These are phyloP conservation scores for Idaea straminata DNA, from an alignment of 2,888 invertebrate species.

Conservation along the genomic window DNA sequence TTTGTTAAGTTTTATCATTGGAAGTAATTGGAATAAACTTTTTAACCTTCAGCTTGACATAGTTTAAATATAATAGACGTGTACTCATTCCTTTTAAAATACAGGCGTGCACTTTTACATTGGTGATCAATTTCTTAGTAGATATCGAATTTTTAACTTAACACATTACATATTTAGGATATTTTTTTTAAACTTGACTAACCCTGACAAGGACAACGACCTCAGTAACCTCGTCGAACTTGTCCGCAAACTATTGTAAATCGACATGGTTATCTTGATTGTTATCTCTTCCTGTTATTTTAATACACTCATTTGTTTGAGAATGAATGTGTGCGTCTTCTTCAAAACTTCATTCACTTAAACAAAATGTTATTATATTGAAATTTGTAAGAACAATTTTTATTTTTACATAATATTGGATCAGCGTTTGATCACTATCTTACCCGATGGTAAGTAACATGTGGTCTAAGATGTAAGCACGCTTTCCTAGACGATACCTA, in stretches of 20 bases:
- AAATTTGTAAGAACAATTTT: too few species aligned
- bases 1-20: conserved; percentile 4
- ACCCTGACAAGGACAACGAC: neutral
- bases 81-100: too few species aligned
- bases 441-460: too few species aligned
- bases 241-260: neutral
- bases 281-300: neutral
- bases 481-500: too few species aligned
- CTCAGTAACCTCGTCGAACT: neutral
- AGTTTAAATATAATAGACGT: too few species aligned
- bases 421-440: too few species aligned
- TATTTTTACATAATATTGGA: too few species aligned
- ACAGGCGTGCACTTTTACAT: too few species aligned
- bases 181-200: neutral
- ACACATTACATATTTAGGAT: neutral
- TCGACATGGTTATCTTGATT: neutral
- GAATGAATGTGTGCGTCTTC: neutral
- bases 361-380: neutral
- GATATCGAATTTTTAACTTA: too few species aligned
- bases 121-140: too few species aligned
- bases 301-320: neutral
- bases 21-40: neutral
- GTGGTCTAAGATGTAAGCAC: too few species aligned
- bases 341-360: neutral
- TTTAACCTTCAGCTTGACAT: neutral